Evolutionary conservation across 2,888 invertebrate species (phyloP), one percentile per base, ranked within the genome.

Genomic region (Drosophila macrospina): DNA sequence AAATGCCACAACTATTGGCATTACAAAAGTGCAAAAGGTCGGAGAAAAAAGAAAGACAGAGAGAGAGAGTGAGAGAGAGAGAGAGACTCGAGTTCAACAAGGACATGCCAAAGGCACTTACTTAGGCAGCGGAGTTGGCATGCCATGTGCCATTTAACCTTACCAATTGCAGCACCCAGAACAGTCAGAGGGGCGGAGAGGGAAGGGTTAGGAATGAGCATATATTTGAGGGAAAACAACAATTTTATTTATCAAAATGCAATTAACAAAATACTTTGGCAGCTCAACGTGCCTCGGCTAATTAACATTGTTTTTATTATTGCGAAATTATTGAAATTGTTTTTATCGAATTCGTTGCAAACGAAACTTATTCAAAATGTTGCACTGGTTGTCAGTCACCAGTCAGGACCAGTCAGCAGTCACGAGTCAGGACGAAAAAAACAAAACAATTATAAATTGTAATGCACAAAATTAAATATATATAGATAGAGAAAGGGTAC

Each of bases 1-100:
- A 64, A 63, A 41, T 61, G 44, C 42, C 24, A 24, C 32, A 55
- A 34, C 54, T 55, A 41, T 55, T 55, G 54, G 54, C 41, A 54
- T 41, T 54, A 32, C 54, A 30, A 15, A 15, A 41, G 30, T 41
- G 16, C 39, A 30, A 51, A 26, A 37, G 37, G 37, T 51, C 26
- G 26, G 15, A 5, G 6, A 11, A 15, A 24, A 36, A 4, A 36
- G 1, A 20, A 3, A 20, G 20, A 20, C 20, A 20, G 20, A 20
- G 20, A 20, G 20, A 20, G 20, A 20, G 20, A 20, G 20, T 2
- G 1, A 20, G 20, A 20, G 20, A 20, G 20, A 3, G 20, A 3
- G 20, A 3, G 8, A 20, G 20, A 1, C 24, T 41, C n/a, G 20
- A 41, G 4, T 24, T 41, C 41, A n/a, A 11, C 42, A 32, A 34